A percentile compares a stretch with the other conserved stretches of the same genome.
Evolutionary conservation across 2,888 invertebrate species (phyloP).

Genomic region (Adelphocoris suturalis): DNA sequence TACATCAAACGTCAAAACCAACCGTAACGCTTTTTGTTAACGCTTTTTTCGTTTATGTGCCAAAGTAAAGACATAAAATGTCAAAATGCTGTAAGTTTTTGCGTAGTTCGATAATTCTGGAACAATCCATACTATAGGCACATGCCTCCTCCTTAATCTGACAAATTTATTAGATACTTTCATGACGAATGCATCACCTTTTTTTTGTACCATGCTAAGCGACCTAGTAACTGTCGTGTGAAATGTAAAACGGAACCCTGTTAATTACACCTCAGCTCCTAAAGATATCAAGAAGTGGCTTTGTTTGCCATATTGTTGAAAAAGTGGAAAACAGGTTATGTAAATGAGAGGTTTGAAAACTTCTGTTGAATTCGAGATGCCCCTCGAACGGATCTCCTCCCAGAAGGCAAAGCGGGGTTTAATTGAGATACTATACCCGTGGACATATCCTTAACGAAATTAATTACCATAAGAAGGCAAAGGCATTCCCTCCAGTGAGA

Average conservation of each 20-base stretch:
- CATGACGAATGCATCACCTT: too few relatives aligned
- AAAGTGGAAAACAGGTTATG: constrained; percentile 63
- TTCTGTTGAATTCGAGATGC: constrained; percentile 3
- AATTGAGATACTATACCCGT: constrained; percentile 70
- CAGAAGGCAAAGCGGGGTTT: constrained; percentile 39
- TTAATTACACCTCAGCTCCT: constrained; percentile 8
- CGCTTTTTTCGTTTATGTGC: too few relatives aligned
- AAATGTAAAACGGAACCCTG: background rate
- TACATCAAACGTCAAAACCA: too few relatives aligned
- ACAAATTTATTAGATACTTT: too few relatives aligned
- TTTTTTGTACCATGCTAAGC: too few relatives aligned
- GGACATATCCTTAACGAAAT: constrained; percentile 69
- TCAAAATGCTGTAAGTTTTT: too few relatives aligned
- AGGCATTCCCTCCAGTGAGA: constrained; percentile 37
- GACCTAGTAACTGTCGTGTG: background rate
- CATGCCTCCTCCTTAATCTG: too few relatives aligned
- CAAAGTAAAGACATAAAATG: too few relatives aligned
- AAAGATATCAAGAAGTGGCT: constrained; percentile 19
- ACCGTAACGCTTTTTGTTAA: too few relatives aligned
- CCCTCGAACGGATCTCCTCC: background rate
- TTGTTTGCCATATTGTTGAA: constrained; percentile 51
- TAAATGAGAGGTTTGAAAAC: constrained; percentile 46
- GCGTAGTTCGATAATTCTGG: too few relatives aligned
- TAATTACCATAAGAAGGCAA: constrained; percentile 70
- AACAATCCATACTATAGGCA: too few relatives aligned